Evolutionary conservation across 2,113 vertebrate genomes (phyloP).

Genomic region (Callospermophilus lateralis): DNA sequence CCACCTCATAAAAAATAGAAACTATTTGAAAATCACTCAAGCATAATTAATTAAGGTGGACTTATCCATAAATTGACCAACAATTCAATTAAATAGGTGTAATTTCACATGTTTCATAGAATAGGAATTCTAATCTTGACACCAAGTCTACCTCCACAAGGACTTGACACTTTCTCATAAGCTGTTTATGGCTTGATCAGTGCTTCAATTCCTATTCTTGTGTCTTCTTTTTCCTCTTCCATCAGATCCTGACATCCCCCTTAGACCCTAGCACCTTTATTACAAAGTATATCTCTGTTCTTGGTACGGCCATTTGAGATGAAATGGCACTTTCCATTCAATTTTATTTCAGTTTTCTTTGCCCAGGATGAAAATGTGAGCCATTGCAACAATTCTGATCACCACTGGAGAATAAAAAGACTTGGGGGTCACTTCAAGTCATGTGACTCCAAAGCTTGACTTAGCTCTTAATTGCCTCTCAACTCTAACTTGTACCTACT

Average conservation of each 20-base stretch:
- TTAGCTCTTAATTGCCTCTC: background rate
- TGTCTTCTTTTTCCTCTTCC: background rate
- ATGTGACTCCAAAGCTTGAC: background rate
- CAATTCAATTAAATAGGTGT: background rate
- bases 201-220: background rate
- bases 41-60: background rate
- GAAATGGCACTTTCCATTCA: background rate
- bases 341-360: slow-evolving; percentile 16
- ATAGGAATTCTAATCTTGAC: background rate
- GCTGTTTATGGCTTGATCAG: background rate
- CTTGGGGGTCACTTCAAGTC: background rate
- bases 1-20: slow-evolving; percentile 7
- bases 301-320: background rate
- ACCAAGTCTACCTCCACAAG: background rate
- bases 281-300: background rate
- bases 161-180: background rate
- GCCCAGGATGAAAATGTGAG: background rate
- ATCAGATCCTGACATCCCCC: background rate
- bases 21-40: slow-evolving; percentile 3
- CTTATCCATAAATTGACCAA: background rate
- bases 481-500: background rate
- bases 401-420: background rate
- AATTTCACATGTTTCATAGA: background rate
- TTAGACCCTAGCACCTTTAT: background rate
- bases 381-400: background rate